Base-by-base conservation (phyloP, 1,140 invertebrate genomes). In the Penaeus indicus region DNA sequence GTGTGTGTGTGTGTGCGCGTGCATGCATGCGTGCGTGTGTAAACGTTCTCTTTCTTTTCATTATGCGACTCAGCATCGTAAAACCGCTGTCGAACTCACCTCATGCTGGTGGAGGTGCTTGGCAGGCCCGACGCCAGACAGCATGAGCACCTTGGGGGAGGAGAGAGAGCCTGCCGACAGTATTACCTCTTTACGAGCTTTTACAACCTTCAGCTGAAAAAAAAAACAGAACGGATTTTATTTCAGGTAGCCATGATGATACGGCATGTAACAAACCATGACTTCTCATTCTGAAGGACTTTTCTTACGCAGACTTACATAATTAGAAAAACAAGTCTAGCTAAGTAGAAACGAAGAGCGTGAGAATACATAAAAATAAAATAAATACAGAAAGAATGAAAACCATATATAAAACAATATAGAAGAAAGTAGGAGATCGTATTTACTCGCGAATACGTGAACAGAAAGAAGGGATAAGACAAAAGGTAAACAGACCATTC, bases 101-200 rank as follows among this genome's bases (percentile, higher is more conserved):
- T 95, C 95, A 25, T 96, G 92, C 63, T 95, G 93, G 75, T 93
- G 92, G 19, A 94, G 85, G 63, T 94, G 93, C 1, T 93, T 89
- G 89, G 91, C 92, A 0, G 94, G 94, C 38, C 95, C 95, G 25
- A 95, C 93, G 7, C 95, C 95, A 19, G 94, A 95, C 3, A 95
- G 90, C 82, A 95, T 92, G 0, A 95, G 92, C 2, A 95, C 91
- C 90, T 95, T 93, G 0, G 95, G 94, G 0, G 94, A 93, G 88
- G 94, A 94, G 21, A 95, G 92, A 21, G 94, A 91, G 11, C 95
- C 95, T 0, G 93, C 94, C 2, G 94, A 93, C 13, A 95, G 82
- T 67, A 95, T 92, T 13, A 92, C 91, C 87, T 93, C 91, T 60
- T 91, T 64, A 18, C 67, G 64, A 13, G 88, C 81, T 25, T 77